phyloP scores from a whole-genome alignment of 2,888 invertebrate species.

The Amblyjoppa fuscipennis region DNA sequence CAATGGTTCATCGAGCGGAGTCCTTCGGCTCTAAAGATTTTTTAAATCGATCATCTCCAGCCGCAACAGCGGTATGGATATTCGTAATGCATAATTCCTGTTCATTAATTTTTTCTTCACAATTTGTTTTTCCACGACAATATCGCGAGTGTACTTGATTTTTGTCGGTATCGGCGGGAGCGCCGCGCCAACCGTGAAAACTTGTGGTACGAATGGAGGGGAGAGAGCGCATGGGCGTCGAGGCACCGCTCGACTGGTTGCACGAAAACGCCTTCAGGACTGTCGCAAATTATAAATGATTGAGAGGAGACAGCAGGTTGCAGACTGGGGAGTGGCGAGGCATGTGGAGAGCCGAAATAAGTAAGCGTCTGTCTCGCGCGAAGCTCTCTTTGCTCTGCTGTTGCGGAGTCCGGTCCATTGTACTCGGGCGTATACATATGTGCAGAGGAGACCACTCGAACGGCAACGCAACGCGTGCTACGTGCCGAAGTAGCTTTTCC shows the following conservation, averaged over 20 bases:
- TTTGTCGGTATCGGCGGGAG: background rate
- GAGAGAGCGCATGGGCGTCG: constrained; percentile 3
- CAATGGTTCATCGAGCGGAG: too few species aligned
- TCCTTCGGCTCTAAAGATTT: background rate
- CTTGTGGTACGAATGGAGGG: constrained; percentile 17
- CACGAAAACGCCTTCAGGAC: constrained; percentile 33
- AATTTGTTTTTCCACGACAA: background rate
- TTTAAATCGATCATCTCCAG: background rate
- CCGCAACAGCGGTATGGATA: background rate
- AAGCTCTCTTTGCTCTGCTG: constrained; percentile 34
- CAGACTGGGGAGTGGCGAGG: background rate
- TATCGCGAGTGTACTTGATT: constrained; percentile 25
- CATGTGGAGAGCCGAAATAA: constrained; percentile 35
- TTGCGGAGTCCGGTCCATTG: constrained; percentile 17
- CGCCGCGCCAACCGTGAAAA: constrained; percentile 9
- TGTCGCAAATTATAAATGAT: constrained; percentile 43
- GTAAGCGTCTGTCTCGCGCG: constrained; percentile 29
- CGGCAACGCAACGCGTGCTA: background rate
- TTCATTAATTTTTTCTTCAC: too few species aligned
- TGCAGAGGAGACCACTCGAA: background rate
- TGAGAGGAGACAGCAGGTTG: constrained; percentile 49
- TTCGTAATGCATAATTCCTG: background rate
- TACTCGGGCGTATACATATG: background rate
- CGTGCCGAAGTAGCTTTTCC: constrained; percentile 39
- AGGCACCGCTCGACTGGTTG: constrained; percentile 6